phyloP scores from a whole-genome alignment of 2,113 vertebrate genomes.

The Rhinolophus ferrumequinum region DNA sequence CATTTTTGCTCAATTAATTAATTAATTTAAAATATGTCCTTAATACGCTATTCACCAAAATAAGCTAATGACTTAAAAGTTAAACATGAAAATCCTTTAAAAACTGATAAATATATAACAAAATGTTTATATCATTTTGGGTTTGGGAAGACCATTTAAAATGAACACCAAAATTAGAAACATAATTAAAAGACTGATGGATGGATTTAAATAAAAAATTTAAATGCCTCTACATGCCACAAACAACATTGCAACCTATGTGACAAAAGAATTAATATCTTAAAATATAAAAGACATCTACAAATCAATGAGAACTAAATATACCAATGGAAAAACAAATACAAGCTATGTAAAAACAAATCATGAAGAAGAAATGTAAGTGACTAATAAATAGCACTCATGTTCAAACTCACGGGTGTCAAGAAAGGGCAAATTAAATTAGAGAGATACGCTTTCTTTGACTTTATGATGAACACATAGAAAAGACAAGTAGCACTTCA shows the following conservation, averaged over 20 bases:
- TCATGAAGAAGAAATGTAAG: neutral
- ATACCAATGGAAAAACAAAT: neutral
- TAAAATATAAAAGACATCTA: neutral
- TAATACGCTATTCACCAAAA: neutral
- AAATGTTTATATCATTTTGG: neutral
- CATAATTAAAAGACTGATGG: neutral
- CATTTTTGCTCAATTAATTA: neutral
- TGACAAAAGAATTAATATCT: neutral
- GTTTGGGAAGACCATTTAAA: neutral
- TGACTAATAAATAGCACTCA: neutral
- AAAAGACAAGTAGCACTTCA: neutral
- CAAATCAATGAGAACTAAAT: neutral
- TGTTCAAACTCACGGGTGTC: neutral
- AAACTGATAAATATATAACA: neutral
- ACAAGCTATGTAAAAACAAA: neutral
- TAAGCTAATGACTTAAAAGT: neutral
- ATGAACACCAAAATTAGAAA: neutral
- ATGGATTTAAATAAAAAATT: neutral
- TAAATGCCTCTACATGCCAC: neutral
- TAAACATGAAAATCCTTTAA: neutral
- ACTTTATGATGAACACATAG: neutral
- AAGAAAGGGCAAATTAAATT: neutral
- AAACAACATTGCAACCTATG: neutral
- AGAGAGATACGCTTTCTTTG: neutral
- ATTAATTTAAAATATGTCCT: neutral